Evolutionary conservation across 1,140 invertebrate species (phyloP), one percentile per base, ranked within the genome.

Genomic region (Sycobia sp.): DNA sequence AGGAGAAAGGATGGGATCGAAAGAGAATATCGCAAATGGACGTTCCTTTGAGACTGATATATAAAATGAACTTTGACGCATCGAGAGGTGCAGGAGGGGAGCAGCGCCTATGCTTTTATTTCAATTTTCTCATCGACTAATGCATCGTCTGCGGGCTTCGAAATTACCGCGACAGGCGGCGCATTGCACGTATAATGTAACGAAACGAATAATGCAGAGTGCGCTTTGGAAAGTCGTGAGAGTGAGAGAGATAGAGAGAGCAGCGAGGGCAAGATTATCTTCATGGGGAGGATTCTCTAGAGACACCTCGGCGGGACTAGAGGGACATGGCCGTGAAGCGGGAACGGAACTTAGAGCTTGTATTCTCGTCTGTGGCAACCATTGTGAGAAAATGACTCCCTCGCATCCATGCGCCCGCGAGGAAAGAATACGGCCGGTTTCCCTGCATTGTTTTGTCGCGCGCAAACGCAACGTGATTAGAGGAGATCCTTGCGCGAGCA

Each of bases 131-230:
- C 51, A 54, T 39, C 51, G 51, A 39, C 51, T 54, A 41, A 39
- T 54, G 51, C 36, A n/a, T n/a, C n/a, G n/a, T n/a, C n/a, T n/a
- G n/a, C n/a, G 23, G 49, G 14, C 29, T 20, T 13, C 3, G 44
- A 55, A 39, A 57, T 57, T n/a, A 57, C 27, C n/a, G 11, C 14
- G 18, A 57, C 34, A 47, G 55, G 36, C 47, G 29, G 43, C 29
- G 47, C n/a, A n/a, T n/a, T n/a, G n/a, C n/a, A n/a, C n/a, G n/a
- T n/a, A n/a, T n/a, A n/a, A 46, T 57, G 29, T 57, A 57, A 36
- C 47, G 10, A 23, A 46, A 46, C 41, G 43, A 36, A 44, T 25
- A 44, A n/a, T n/a, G 55, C 29, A 34, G 47, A 58, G 55, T 38
- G 41, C 20, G 32, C 43, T 58, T 47, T 44, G 13, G 13, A 44